Base-by-base conservation (phyloP, 2,888 invertebrate species). In the Nemotelus nigrinus region DNA sequence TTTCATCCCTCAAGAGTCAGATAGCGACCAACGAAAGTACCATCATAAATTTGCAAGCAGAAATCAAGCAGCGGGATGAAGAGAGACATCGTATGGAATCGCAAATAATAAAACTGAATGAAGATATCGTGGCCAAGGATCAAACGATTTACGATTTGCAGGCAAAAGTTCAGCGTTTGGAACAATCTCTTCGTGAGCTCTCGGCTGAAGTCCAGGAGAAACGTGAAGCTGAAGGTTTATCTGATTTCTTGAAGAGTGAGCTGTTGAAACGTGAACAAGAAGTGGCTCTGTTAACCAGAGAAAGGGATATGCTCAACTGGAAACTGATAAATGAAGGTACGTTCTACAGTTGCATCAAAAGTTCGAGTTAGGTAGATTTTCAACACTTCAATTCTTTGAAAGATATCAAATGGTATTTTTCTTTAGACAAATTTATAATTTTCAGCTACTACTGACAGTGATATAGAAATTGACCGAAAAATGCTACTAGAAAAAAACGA, bases 261-360 rank as follows among this genome's bases (percentile, higher is more conserved):
- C 8, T 55, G 71, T 43, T 43, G 44, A 55, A 44, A 71, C 71
- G 71, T 55, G 57, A 71, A 71, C 6, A 41, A 1, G 71, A 71
- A 2, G 55, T 57, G n/a, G 55, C 25, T 53, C 44, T 55, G 43
- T 10, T 71, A 3, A 71, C 71, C 3, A 55, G 10, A 8, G 71
- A 71, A 55, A 7, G 57, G 3, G 71, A 71, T 55, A 44, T 71
- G 55, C 44, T 71, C 7, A 71, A 43, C 44, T 71, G 55, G 53
- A 71, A 68, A 43, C 39, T 68, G 68, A 68, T 68, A 39, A 2
- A 68, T 41, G 68, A 68, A 39, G 39, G 71, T 71, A 57, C n/a
- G 68, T 7, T 67, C 2, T n/a, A 7, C 50, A 10, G 10, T 50
- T 50, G 50, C 50, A 5, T 50, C 10, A 50, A 50, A 7, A 50